These are phyloP conservation scores for Pangasianodon hypophthalmus DNA, from an alignment of 2,113 vertebrate genomes.

Conservation along the genomic window DNA sequence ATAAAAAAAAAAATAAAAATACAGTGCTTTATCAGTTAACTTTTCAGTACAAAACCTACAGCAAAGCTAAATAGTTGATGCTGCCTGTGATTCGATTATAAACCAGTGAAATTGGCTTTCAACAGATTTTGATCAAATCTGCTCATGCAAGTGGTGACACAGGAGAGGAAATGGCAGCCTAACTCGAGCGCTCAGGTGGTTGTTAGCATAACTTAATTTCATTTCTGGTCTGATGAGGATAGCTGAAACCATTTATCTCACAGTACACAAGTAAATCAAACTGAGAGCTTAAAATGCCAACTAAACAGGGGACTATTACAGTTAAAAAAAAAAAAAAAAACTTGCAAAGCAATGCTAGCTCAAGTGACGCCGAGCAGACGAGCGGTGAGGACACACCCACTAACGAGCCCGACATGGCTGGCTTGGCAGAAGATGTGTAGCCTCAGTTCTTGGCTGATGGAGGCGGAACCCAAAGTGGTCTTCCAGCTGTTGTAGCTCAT, in stretches of 20 bases:
- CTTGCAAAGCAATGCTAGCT: not conserved
- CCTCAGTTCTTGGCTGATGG: not conserved
- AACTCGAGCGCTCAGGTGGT: not conserved
- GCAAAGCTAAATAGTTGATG: not conserved
- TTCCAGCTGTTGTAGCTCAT: not conserved
- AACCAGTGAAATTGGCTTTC: no score
- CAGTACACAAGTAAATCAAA: no score
- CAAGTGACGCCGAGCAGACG: not conserved
- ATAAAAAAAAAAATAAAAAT: no score
- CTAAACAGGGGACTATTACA: not conserved
- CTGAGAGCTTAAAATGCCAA: not conserved
- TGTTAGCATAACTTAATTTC: not conserved
- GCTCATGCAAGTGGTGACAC: not conserved
- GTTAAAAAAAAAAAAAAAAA: not conserved
- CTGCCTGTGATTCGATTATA: not conserved
- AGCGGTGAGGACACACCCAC: not conserved
- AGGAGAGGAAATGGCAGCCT: not conserved
- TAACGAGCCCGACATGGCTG: not conserved
- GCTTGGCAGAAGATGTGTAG: not conserved
- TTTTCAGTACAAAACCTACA: not conserved
- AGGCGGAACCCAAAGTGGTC: not conserved
- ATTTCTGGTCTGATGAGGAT: not conserved
- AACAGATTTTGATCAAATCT: not conserved
- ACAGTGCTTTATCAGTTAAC: not conserved
- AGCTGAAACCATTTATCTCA: not conserved